A percentile compares a stretch with the other conserved stretches of the same genome.
Evolutionary conservation across 2,888 invertebrate species (phyloP).

Genomic region (Drosophila histrio): DNA sequence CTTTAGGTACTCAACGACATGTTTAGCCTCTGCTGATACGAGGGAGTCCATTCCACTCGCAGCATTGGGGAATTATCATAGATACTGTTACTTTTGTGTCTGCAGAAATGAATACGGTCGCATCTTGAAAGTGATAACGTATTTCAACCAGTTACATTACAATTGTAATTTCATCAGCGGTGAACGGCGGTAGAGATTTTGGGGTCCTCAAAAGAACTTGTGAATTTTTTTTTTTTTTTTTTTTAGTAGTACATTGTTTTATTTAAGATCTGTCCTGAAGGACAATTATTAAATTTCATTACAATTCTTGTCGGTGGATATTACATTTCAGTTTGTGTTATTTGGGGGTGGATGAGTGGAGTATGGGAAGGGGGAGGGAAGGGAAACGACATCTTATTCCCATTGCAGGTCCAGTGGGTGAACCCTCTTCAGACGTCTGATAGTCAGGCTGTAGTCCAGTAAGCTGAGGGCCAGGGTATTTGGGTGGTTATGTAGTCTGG

Average conservation of each 20-base stretch:
- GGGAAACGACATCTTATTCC: neutral
- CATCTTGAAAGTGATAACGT: too few species aligned
- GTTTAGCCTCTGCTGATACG: too few species aligned
- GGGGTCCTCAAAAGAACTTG: too few species aligned
- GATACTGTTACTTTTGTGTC: too few species aligned
- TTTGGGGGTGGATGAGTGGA: neutral
- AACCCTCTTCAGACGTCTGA: neutral
- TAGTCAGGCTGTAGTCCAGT: neutral
- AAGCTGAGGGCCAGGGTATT: neutral
- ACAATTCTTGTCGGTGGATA: neutral
- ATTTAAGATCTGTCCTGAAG: neutral
- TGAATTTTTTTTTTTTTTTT: neutral
- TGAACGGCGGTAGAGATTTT: too few species aligned
- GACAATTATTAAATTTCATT: neutral
- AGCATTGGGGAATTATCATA: too few species aligned
- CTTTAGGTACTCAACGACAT: too few species aligned
- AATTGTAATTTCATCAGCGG: too few species aligned
- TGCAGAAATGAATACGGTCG: too few species aligned
- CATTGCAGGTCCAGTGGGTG: neutral
- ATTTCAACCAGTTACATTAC: too few species aligned
- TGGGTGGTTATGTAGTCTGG: neutral
- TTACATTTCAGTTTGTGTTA: neutral
- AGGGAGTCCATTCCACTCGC: too few species aligned
- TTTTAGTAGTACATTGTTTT: neutral
- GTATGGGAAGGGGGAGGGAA: neutral